These are phyloP conservation scores for Dryobotodes eremita DNA, from an alignment of 2,888 invertebrate species.

Conservation along the genomic window DNA sequence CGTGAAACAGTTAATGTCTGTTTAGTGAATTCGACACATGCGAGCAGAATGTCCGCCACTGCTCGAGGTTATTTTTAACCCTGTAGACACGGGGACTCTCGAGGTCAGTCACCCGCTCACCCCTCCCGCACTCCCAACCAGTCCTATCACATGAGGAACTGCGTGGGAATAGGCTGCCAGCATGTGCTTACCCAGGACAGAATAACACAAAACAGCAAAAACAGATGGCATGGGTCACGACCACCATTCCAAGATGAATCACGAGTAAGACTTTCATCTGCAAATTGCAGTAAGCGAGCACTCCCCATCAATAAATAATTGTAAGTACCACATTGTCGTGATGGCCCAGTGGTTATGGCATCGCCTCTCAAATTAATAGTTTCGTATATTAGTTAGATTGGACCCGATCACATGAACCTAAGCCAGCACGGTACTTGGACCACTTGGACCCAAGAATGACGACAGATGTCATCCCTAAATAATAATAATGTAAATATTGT, in stretches of 20 bases:
- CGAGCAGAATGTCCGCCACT: constrained; percentile 89
- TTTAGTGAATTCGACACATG: constrained; percentile 91
- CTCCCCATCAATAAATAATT: not conserved
- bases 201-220: constrained; percentile 74
- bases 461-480: not conserved
- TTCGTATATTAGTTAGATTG: not conserved
- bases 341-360: not conserved
- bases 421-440: not conserved
- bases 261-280: constrained; percentile 34
- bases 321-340: not conserved
- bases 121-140: constrained; percentile 87
- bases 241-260: constrained; percentile 54
- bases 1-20: constrained; percentile 90
- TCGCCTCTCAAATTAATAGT: not conserved
- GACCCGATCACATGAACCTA: no score
- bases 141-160: constrained; percentile 89
- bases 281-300: constrained; percentile 20
- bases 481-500: not conserved
- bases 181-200: constrained; percentile 76
- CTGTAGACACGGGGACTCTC: constrained; percentile 88
- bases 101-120: constrained; percentile 89
- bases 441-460: not conserved
- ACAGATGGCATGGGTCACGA: constrained; percentile 56
- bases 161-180: constrained; percentile 87
- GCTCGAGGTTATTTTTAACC: constrained; percentile 90